These are phyloP conservation scores for Chesias legatella DNA, from an alignment of 2,888 invertebrate species.

Conservation along the genomic window DNA sequence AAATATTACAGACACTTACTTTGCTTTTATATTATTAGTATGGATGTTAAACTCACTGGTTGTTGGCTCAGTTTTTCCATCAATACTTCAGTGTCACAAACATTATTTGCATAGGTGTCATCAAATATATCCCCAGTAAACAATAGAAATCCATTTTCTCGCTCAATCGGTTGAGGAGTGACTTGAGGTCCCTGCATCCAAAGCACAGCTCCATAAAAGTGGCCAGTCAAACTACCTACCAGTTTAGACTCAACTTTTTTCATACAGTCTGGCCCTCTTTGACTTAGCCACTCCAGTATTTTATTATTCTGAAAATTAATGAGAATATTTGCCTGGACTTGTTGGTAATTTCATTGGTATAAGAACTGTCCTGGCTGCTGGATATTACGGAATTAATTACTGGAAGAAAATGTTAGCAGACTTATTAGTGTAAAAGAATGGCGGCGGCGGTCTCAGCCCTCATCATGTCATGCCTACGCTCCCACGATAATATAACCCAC, in stretches of 20 bases:
- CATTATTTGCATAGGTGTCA: conserved; percentile 45
- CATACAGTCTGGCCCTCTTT: conserved; percentile 80
- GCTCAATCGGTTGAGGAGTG: conserved; percentile 85
- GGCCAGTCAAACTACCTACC: neutral
- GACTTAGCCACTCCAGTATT: conserved; percentile 60
- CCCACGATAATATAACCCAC: too few species aligned
- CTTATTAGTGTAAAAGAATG: too few species aligned
- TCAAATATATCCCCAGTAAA: conserved; percentile 96
- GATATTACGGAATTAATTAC: too few species aligned
- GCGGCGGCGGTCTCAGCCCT: too few species aligned
- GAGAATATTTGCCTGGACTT: too few species aligned
- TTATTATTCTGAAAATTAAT: conserved; percentile 51
- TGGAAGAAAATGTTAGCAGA: too few species aligned
- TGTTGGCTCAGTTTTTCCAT: conserved; percentile 50
- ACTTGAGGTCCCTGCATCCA: conserved; percentile 89
- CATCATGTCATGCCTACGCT: too few species aligned
- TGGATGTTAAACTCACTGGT: conserved; percentile 25
- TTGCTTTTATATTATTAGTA: conserved; percentile 1
- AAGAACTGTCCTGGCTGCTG: too few species aligned
- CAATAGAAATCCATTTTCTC: conserved; percentile 83
- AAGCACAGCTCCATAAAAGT: conserved; percentile 82
- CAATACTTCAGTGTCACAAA: conserved; percentile 79
- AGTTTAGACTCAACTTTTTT: conserved; percentile 24
- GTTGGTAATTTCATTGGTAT: too few species aligned
- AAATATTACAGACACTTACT: too few species aligned